Conservation (phyloP, 1,140 invertebrate genomes). For the Wasmannia auropunctata region DNA sequence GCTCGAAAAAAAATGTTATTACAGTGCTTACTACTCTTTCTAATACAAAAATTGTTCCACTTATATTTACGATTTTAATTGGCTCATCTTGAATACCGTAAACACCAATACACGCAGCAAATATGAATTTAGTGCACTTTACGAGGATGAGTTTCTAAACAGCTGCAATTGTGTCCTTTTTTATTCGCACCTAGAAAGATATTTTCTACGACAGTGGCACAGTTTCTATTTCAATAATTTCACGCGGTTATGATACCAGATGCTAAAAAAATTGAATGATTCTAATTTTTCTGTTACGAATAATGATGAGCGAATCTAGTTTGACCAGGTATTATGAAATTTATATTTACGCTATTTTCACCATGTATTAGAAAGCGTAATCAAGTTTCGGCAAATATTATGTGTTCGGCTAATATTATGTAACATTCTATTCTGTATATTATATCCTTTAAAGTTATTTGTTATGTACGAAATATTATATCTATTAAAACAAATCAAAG, state of each 20-base stretch:
- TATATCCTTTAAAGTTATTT: not conserved
- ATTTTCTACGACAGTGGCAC: not conserved
- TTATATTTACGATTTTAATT: not conserved
- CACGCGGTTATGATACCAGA: not conserved
- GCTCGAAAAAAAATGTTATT: not conserved
- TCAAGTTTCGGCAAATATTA: not conserved
- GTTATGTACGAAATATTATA: not conserved
- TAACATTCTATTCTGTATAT: not conserved
- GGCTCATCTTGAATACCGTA: not conserved
- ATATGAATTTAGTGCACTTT: not conserved
- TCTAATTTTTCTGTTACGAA: not conserved
- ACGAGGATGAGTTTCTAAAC: not conserved
- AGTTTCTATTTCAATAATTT: conserved; percentile 10
- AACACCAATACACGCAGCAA: not conserved
- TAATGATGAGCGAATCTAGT: not conserved
- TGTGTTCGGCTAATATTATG: not conserved
- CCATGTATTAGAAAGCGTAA: not conserved
- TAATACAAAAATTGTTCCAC: not conserved
- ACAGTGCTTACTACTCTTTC: not conserved
- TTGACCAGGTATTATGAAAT: not conserved
- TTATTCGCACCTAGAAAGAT: not conserved
- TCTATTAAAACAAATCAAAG: not conserved
- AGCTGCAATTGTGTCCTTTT: not conserved
- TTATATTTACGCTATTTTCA: not conserved
- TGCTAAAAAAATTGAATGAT: not conserved